Evolutionary conservation across 2,113 vertebrate genomes (phyloP), one percentile per base, ranked within the genome.

Genomic region (Perca schrenkii): DNA sequence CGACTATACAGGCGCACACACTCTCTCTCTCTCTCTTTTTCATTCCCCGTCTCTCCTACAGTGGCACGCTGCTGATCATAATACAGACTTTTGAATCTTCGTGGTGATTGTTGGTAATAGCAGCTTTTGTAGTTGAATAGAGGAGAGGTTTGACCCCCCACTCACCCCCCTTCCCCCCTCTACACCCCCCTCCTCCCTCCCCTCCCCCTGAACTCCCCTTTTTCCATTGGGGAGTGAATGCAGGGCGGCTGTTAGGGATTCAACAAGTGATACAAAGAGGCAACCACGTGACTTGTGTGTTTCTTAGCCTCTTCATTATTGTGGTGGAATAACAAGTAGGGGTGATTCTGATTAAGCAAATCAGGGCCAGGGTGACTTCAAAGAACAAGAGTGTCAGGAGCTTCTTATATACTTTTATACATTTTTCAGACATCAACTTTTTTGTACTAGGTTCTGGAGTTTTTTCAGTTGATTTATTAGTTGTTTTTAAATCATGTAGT

Each of bases 261-360:
- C 92, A 95, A 94, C 93, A 95, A 94, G 92, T 95, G 91, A 93
- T 89, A 94, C 92, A 95, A 94, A 94, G 93, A 87, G 66, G 74
- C 47, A 62, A 91, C 87, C 92, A 94, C 88, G 91, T 95, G 94
- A 94, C 93, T 87, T 22, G 90, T 92, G 86, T 91, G 90, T 92
- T 89, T 80, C 86, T 92, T 85, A 85, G 90, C 87, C 91, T 89
- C 91, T 87, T 92, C 86, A 93, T 93, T 92, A 92, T 93, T 91
- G 90, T 84, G 77, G 69, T 65, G 90, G 92, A 93, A 94, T 90
- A 92, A 74, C 77, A 94, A 94, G 93, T 90, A 93, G 90, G 92
- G 81, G 77, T 80, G 93, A 90, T 87, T 94, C 82, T 88, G 90
- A 89, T 83, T 86, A 84, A 75, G 90, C 83, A 90, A 93, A 88